Evolutionary conservation across 2,797 vertebrate species (phyloP).

Genomic region (Gymnothorax reevesii): DNA sequence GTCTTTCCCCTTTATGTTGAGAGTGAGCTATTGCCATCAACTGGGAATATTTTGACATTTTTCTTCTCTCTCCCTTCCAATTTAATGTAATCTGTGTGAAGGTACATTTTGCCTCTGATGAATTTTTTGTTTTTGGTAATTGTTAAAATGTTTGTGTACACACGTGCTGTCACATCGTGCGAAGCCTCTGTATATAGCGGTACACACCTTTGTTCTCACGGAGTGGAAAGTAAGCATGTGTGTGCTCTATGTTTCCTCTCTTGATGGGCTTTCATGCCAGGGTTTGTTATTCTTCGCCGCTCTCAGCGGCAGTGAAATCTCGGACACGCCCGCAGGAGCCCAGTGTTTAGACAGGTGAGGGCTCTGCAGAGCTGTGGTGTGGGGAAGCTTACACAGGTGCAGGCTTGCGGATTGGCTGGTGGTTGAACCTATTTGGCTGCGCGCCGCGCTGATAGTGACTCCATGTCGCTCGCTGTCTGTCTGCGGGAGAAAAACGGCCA

Average conservation of each 20-base stretch:
- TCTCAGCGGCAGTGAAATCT: neutral
- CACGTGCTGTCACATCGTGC: neutral
- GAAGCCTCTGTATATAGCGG: neutral
- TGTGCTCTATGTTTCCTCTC: neutral
- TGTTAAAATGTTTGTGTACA: neutral
- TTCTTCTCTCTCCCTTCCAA: neutral
- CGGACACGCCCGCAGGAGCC: neutral
- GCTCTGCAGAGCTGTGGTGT: neutral
- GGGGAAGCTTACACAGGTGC: neutral
- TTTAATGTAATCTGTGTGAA: neutral
- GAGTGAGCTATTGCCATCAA: neutral
- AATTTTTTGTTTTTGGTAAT: neutral
- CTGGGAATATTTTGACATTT: neutral
- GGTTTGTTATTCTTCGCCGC: neutral
- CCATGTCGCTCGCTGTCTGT: neutral
- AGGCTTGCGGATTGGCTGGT: neutral
- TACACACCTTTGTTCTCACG: neutral
- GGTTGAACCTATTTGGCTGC: neutral
- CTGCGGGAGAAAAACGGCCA: neutral
- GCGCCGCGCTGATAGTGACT: neutral
- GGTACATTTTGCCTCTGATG: neutral
- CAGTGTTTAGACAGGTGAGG: constrained; percentile 20
- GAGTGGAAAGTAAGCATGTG: neutral
- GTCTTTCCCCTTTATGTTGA: neutral
- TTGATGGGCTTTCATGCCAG: neutral